Evolutionary conservation across 2,113 vertebrate species (phyloP).

Genomic region (Hippopotamus amphibius): DNA sequence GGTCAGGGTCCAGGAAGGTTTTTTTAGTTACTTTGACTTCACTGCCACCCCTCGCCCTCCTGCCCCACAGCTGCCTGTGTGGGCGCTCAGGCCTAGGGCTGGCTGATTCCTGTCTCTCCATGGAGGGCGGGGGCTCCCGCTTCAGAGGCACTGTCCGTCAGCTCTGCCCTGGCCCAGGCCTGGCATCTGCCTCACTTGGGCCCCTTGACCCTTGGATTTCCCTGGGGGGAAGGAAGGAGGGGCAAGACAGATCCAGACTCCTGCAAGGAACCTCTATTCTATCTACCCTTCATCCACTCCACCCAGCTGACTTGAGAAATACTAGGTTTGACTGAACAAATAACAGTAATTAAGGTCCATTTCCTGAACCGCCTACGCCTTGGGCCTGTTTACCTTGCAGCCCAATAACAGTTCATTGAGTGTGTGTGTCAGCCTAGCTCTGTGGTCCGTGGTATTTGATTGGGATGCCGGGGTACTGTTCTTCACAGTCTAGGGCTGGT

Average conservation of each 20-base stretch:
- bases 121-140: background rate
- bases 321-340: slow-evolving; percentile 54
- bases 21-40: background rate
- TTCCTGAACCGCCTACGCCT: slow-evolving; percentile 33
- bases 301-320: slow-evolving; percentile 43
- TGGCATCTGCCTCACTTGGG: background rate
- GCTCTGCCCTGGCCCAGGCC: background rate
- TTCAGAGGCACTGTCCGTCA: background rate
- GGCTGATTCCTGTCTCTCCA: background rate
- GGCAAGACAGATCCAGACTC: background rate
- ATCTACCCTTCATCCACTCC: background rate
- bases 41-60: accelerated
- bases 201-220: background rate
- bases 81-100: background rate
- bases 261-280: background rate
- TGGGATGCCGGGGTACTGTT: background rate
- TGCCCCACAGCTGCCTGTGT: background rate
- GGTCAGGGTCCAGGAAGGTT: background rate
- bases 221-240: background rate
- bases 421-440: background rate
- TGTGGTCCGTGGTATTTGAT: background rate
- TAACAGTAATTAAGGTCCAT: slow-evolving; percentile 64
- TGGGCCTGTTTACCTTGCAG: slow-evolving; percentile 22
- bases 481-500: background rate
- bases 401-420: background rate